Percentiles rank a stretch among this genome's conserved stretches.
Evolutionary conservation across 23 tunicate species (phyloP).

Genomic region (Halocynthia aurantium): DNA sequence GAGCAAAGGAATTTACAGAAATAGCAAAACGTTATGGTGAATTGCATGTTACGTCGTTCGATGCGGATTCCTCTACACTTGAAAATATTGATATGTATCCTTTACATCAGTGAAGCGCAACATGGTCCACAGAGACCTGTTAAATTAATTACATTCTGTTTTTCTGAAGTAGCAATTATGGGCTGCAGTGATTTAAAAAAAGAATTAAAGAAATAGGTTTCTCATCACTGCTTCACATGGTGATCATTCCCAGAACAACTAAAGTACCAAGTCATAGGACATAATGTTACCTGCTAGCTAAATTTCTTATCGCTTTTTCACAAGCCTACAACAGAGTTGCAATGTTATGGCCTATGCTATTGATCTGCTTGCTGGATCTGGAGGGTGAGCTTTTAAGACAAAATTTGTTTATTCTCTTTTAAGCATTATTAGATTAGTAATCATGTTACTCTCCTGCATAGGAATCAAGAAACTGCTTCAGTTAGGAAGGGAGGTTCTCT

Average conservation of each 20-base stretch:
- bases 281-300: no score
- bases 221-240: no score
- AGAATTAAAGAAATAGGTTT: no score
- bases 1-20: constrained; percentile 52
- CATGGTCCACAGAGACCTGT: no score
- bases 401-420: not conserved
- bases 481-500: constrained; percentile 3
- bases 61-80: constrained; percentile 74
- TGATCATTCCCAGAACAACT: no score
- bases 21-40: constrained; percentile 67
- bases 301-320: not conserved
- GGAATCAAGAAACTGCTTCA: constrained; percentile 15
- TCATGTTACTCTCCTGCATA: not conserved
- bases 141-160: no score
- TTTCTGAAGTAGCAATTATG: no score
- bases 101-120: not conserved
- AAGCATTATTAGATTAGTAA: not conserved
- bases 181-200: no score
- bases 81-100: constrained; percentile 54
- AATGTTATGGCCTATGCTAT: constrained; percentile 79
- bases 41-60: constrained; percentile 78
- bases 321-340: constrained; percentile 68
- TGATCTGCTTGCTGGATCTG: constrained; percentile 39
- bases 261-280: no score
- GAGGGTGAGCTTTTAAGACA: constrained; percentile 29